These are phyloP conservation scores for Anastatus disparis DNA, from an alignment of 1,140 invertebrate species.

Conservation along the genomic window DNA sequence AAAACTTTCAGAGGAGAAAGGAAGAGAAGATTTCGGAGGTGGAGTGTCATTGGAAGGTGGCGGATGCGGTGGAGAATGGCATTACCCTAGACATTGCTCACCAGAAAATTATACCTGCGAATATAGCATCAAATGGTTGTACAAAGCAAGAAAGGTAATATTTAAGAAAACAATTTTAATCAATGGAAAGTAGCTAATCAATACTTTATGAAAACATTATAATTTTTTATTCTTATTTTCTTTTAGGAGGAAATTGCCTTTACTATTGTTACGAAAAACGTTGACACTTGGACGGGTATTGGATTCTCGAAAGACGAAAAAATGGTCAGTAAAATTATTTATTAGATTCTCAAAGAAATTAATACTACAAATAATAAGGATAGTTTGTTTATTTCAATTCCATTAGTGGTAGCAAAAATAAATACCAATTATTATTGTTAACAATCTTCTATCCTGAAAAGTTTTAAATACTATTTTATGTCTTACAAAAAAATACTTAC, in stretches of 20 bases:
- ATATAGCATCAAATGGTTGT: slow-evolving; percentile 88
- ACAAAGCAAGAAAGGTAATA: slow-evolving; percentile 71
- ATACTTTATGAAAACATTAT: not conserved
- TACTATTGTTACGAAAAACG: slow-evolving; percentile 84
- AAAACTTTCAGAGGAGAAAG: slow-evolving; percentile 58
- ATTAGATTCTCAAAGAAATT: too few species aligned
- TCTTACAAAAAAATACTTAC: too few species aligned
- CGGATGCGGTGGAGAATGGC: slow-evolving; percentile 82
- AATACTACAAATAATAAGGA: too few species aligned
- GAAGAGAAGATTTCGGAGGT: slow-evolving; percentile 52
- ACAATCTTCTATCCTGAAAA: too few species aligned
- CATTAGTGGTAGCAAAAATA: too few species aligned
- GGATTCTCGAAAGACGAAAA: slow-evolving; percentile 88
- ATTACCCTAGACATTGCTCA: slow-evolving; percentile 78
- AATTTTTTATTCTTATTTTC: slow-evolving; percentile 49
- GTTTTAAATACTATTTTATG: too few species aligned
- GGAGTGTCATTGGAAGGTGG: slow-evolving; percentile 51
- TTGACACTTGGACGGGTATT: slow-evolving; percentile 92
- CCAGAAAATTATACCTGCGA: slow-evolving; percentile 79
- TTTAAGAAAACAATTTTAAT: not conserved
- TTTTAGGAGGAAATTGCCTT: slow-evolving; percentile 87
- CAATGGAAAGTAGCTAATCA: not conserved
- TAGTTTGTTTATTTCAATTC: too few species aligned
- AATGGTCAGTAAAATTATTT: slow-evolving; percentile 73
- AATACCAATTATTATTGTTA: too few species aligned